These are phyloP conservation scores for Dinothrombium tinctorium DNA, from an alignment of 1,140 invertebrate genomes.

Conservation along the genomic window DNA sequence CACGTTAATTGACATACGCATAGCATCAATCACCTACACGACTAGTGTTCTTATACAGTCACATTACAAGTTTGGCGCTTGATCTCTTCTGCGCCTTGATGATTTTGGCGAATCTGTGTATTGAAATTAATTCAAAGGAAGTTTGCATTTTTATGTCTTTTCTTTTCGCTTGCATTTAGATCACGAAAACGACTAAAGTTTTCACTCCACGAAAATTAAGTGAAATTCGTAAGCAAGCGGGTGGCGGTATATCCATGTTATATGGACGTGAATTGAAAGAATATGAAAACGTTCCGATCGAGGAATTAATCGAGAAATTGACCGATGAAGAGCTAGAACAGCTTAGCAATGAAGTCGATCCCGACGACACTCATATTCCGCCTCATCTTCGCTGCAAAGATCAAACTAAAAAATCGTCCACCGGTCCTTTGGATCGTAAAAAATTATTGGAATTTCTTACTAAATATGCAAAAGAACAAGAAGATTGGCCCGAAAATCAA, in stretches of 20 bases:
- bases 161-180: too few relatives aligned
- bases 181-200: too few relatives aligned
- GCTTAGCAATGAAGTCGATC: constrained; percentile 93
- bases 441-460: constrained; percentile 80
- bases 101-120: too few relatives aligned
- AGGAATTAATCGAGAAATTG: constrained; percentile 76
- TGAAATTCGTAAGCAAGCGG: neutral
- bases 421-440: constrained; percentile 82
- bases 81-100: too few relatives aligned
- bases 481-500: constrained; percentile 84
- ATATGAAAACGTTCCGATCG: constrained; percentile 88
- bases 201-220: too few relatives aligned
- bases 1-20: too few relatives aligned
- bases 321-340: constrained; percentile 88
- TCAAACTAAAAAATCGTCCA: constrained; percentile 78
- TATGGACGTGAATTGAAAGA: constrained; percentile 77
- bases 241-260: constrained; percentile 25
- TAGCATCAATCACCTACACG: too few relatives aligned
- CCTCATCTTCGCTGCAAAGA: constrained; percentile 84
- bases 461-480: constrained; percentile 86
- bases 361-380: constrained; percentile 89
- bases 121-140: too few relatives aligned
- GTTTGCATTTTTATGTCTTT: too few relatives aligned
- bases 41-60: too few relatives aligned
- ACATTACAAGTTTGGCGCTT: too few relatives aligned